Conservation (phyloP, 2,797 vertebrate genomes). For the Natrix natrix region DNA sequence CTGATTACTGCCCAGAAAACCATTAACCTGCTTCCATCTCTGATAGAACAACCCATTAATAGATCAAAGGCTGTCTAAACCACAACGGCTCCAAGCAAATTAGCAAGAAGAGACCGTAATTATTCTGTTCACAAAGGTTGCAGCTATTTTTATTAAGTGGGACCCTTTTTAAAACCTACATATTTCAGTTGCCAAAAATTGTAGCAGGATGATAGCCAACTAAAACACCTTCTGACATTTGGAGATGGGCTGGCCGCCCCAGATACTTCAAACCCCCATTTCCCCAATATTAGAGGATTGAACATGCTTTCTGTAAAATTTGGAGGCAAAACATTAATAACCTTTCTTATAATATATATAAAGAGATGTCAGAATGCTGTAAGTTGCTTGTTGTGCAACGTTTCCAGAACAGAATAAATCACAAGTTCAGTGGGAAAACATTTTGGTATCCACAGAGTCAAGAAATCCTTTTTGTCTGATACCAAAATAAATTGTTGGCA, state of each 20-base stretch:
- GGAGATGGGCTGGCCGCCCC: neutral
- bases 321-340: neutral
- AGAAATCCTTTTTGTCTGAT: neutral
- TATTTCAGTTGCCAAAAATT: neutral
- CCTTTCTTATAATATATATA: neutral
- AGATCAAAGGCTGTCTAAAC: neutral
- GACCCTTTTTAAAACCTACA: neutral
- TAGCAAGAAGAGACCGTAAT: neutral
- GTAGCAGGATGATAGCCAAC: neutral
- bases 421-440: neutral
- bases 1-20: neutral
- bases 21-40: slow-evolving; percentile 9
- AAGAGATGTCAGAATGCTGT: neutral
- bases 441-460: neutral
- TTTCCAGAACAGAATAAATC: neutral
- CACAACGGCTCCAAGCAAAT: neutral
- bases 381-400: neutral
- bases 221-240: neutral
- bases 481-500: neutral
- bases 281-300: neutral
- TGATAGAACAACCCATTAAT: neutral
- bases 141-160: neutral
- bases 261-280: neutral
- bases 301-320: neutral
- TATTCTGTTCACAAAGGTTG: neutral